A percentile compares a stretch with the other conserved stretches of the same genome.
phyloP scores from a whole-genome alignment of 2,113 vertebrate species.

The Colius striatus region DNA sequence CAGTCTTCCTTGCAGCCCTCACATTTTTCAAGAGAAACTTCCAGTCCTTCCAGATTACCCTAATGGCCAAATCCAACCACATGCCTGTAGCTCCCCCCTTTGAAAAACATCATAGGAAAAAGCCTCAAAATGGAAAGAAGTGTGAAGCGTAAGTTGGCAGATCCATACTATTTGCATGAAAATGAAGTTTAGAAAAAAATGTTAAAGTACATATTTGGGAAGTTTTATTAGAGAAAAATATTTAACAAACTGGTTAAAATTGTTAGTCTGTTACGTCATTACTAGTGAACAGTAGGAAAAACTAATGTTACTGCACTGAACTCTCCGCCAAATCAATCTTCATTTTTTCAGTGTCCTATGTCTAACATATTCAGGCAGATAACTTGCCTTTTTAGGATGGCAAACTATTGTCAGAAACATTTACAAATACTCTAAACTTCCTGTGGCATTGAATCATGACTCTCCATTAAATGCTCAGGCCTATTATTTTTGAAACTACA shows the following conservation, averaged over 20 bases:
- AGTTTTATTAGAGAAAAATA: background rate
- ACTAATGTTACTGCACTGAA: background rate
- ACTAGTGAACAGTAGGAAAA: background rate
- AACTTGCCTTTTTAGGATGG: background rate
- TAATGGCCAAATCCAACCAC: background rate
- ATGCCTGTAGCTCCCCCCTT: background rate
- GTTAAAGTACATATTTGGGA: background rate
- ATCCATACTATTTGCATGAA: background rate
- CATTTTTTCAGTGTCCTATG: background rate
- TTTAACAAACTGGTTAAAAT: background rate
- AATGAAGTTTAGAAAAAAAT: background rate
- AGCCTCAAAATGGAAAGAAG: background rate
- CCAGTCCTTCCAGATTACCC: background rate
- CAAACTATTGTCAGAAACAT: background rate
- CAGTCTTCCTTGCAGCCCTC: background rate
- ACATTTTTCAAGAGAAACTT: background rate
- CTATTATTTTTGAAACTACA: background rate
- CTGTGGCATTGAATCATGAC: background rate
- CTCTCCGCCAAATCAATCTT: background rate
- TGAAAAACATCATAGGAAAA: background rate
- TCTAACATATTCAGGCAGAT: background rate
- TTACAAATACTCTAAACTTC: background rate
- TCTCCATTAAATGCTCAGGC: background rate
- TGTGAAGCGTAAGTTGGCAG: background rate
- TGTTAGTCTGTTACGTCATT: background rate